Evolutionary conservation across 2,113 vertebrate species (phyloP), one percentile per base, ranked within the genome.

Genomic region (Chionomys nivalis): DNA sequence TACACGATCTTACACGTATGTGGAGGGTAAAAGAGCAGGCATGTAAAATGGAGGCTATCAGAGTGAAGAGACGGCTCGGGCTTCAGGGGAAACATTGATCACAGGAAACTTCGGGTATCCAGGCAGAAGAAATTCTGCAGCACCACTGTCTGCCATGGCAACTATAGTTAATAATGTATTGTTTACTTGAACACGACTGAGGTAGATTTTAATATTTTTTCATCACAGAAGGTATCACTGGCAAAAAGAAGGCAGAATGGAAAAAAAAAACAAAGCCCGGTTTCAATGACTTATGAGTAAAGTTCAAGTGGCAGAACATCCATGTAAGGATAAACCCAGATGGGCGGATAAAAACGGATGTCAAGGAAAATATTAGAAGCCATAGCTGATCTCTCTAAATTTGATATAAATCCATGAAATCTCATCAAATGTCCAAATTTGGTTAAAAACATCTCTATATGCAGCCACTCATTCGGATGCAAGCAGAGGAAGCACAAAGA

Each of bases 381-480:
- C 58, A 73, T 78, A 23, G 14, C 14, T 75, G 82, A 61, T 49
- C 26, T 91, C 58, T 83, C 11, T 39, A 81, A 49, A 76, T 61
- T 68, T 88, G 11, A 24, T 87, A 65, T 44, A 42, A 81, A 72
- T 31, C 47, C 21, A 47, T 77, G 12, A 86, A 89, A 68, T 86
- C 76, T 77, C 14, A 77, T 78, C 47, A n/a, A 70, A 77, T 93
- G 26, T 86, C 36, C 39, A 86, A 68, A 93, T 90, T 49, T 78
- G 28, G 12, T 39, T 65, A 0, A 31, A 83, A 36, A 68, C 36
- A 72, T 19, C 12, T 52, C n/a, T 31, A 52, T n/a, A 42, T 93
- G 5, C 55, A 75, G 33, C 44, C 68, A 13, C 14, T 63, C 70
- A 61, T 26, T 63, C 89, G 49, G 9, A 77, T 68, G 49, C n/a